phyloP scores from a whole-genome alignment of 2,888 invertebrate genomes.

The Chalcis sispes region DNA sequence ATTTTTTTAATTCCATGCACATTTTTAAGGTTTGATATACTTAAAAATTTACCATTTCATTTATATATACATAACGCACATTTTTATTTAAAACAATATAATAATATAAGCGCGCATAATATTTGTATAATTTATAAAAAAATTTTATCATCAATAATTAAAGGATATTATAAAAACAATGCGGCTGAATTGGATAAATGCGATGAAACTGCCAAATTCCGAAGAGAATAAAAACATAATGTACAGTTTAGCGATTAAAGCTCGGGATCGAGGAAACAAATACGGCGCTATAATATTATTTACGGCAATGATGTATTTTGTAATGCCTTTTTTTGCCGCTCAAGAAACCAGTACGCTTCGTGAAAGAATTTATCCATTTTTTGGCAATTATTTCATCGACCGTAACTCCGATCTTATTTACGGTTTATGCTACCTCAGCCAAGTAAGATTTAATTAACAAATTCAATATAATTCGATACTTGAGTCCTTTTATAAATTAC shows the following conservation, averaged over 20 bases:
- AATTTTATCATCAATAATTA: too few relatives aligned
- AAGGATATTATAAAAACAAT: slow-evolving; percentile 25
- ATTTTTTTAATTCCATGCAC: not conserved
- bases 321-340: slow-evolving; percentile 22
- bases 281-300: slow-evolving; percentile 29
- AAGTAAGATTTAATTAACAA: slow-evolving; percentile 32
- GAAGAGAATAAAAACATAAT: slow-evolving; percentile 24
- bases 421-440: slow-evolving; percentile 34
- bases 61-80: not conserved
- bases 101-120: not conserved
- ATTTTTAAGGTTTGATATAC: slow-evolving; percentile 8
- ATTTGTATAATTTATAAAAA: too few relatives aligned
- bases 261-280: slow-evolving; percentile 10
- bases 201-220: slow-evolving; percentile 11
- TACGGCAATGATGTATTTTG: slow-evolving; percentile 34
- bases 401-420: slow-evolving; percentile 43
- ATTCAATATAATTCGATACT: too few relatives aligned
- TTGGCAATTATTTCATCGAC: slow-evolving; percentile 49
- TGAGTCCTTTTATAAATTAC: too few relatives aligned
- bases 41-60: too few relatives aligned
- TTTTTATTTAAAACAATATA: not conserved
- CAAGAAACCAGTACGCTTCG: not conserved
- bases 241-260: not conserved
- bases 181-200: slow-evolving; percentile 40
- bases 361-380: slow-evolving; percentile 48